phyloP scores from a whole-genome alignment of 1,140 invertebrate genomes.

The Magallana angulata region DNA sequence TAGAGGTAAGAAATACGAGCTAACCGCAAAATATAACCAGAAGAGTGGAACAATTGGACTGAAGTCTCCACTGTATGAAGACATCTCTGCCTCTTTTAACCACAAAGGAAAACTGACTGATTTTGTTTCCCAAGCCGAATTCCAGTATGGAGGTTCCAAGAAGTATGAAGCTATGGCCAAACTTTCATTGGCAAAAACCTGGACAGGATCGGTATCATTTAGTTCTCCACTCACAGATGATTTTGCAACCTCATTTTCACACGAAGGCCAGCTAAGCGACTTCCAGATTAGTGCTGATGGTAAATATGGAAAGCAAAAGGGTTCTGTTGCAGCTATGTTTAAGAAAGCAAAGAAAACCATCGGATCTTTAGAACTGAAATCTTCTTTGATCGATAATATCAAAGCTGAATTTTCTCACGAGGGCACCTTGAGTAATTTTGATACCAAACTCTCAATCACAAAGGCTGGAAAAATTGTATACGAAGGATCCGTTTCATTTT shows the following conservation, averaged over 20 bases:
- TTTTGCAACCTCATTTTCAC: conserved; percentile 50
- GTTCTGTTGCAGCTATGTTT: conserved; percentile 9
- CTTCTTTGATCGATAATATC: conserved; percentile 58
- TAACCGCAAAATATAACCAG: background rate
- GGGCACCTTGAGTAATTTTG: conserved; percentile 42
- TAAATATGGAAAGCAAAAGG: conserved; percentile 45
- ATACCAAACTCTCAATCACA: background rate
- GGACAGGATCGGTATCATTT: conserved; percentile 52
- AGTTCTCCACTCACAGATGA: conserved; percentile 53
- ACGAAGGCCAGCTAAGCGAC: conserved; percentile 30
- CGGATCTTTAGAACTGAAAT: conserved; percentile 52
- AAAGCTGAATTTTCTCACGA: conserved; percentile 57
- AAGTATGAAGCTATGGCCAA: conserved; percentile 11
- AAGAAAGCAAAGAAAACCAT: conserved; percentile 46
- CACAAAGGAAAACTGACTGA: conserved; percentile 13
- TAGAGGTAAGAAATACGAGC: conserved; percentile 25
- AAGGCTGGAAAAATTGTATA: background rate
- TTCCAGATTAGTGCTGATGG: conserved; percentile 51
- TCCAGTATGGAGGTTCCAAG: conserved; percentile 39
- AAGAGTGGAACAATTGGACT: background rate
- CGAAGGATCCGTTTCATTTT: background rate
- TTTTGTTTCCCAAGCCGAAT: background rate
- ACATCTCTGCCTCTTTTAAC: conserved; percentile 2
- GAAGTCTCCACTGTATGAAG: conserved; percentile 17
- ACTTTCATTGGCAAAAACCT: conserved; percentile 12